Evolutionary conservation across 2,113 vertebrate species (phyloP), one percentile per base, ranked within the genome.

Genomic region (Zapornia atra): DNA sequence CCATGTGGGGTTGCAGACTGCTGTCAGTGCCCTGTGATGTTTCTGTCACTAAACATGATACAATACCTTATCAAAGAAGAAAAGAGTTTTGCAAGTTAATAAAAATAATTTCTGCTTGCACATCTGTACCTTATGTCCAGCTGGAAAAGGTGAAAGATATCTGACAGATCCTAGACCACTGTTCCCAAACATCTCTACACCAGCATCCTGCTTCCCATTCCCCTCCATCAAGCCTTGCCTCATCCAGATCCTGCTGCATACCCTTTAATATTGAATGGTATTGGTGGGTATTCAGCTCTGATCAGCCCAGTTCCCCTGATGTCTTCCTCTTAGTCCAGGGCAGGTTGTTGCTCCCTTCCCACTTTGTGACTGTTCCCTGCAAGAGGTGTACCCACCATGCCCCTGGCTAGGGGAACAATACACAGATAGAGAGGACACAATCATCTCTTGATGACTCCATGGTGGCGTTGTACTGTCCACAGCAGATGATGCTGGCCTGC

Each of bases 31-130:
- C 53, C 71, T 56, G 76, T 60, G 79, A 88, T 34, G 50, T 50
- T 78, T 53, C 68, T 71, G 51, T 34, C 82, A 88, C 68, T 59
- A 72, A 61, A 79, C 5, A 8, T 38, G 77, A 44, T 38, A 69
- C 54, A 75, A 91, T n/a, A 66, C 42, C 54, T 69, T 75, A 63
- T 68, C 78, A 80, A 64, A 90, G 71, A 80, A 73, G 21, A 83
- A 70, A 81, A 83, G 40, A 51, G 12, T 78, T 83, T 40, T 88
- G 22, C 40, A 73, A 54, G 46, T 46, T 46, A 70, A 82, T 56
- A 71, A 28, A 28, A 83, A 65, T 21, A 40, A 20, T 77, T 90
- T 88, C n/a, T 70, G 6, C 40, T 19, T 44, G 9, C 7, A 2
- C 7, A 6, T 70, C 76, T 60, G 56, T 72, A 68, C 70, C 53